These are phyloP conservation scores for Anoura caudifer DNA, from an alignment of 2,113 vertebrate species.

Conservation along the genomic window DNA sequence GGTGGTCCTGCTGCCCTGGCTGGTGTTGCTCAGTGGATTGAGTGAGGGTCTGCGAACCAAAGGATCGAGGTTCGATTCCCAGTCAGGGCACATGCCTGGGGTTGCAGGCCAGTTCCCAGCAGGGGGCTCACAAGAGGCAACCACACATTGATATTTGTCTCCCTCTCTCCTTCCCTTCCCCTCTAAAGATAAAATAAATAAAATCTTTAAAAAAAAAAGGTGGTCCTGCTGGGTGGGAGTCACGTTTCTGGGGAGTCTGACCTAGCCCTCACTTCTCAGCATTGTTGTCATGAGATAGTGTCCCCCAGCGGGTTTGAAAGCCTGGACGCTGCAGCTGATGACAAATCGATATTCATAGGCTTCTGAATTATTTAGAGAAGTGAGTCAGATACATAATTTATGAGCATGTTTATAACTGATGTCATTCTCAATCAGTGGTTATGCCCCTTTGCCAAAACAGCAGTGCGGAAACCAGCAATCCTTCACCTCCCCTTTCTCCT, in stretches of 20 bases:
- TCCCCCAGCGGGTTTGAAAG: not conserved
- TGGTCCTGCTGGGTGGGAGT: not conserved
- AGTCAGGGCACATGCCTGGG: no score
- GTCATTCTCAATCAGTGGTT: not conserved
- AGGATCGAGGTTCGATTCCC: no score
- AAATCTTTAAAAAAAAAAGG: no score
- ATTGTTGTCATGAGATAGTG: not conserved
- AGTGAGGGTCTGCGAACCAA: no score
- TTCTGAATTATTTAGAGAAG: conserved; percentile 7
- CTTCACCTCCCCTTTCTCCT: not conserved
- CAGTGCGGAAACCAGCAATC: not conserved
- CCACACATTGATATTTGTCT: no score
- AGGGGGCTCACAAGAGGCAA: no score
- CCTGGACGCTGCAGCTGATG: not conserved
- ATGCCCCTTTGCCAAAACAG: not conserved
- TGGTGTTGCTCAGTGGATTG: no score
- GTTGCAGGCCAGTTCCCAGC: no score
- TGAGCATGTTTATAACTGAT: not conserved
- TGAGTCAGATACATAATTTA: not conserved
- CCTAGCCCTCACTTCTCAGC: not conserved
- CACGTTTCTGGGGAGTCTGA: not conserved
- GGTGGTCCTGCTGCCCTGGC: not conserved
- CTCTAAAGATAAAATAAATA: no score
- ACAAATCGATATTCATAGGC: not conserved
- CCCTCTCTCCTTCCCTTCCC: no score